Evolutionary conservation across 2,888 invertebrate species (phyloP).

Genomic region (Plagodis dolabraria): DNA sequence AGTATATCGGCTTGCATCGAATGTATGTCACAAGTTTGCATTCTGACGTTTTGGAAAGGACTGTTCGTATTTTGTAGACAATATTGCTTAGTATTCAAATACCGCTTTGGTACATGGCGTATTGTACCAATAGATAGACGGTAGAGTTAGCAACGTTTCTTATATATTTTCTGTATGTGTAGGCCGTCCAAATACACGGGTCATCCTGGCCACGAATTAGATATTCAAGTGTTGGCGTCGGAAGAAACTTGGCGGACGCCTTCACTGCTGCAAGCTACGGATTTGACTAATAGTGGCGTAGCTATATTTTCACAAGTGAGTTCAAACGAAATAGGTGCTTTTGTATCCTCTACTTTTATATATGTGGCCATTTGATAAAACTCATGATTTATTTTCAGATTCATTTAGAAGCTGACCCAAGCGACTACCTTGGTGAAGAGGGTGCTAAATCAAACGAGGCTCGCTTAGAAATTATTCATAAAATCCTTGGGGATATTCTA

Average conservation of each 20-base stretch:
- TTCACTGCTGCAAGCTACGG: constrained; percentile 89
- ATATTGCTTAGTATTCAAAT: too few relatives aligned
- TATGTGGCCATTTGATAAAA: not conserved
- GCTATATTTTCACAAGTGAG: constrained; percentile 92
- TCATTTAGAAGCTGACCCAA: constrained; percentile 92
- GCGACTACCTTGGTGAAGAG: constrained; percentile 76
- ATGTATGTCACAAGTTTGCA: too few relatives aligned
- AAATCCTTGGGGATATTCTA: constrained; percentile 89
- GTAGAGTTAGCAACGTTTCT: too few relatives aligned
- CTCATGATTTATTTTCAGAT: constrained; percentile 81
- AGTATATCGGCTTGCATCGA: too few relatives aligned
- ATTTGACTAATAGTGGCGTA: constrained; percentile 87
- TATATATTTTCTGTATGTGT: constrained; percentile 1
- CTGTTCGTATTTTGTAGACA: too few relatives aligned
- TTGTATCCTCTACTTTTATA: not conserved
- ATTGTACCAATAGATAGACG: too few relatives aligned
- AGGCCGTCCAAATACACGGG: constrained; percentile 84
- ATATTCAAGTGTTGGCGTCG: constrained; percentile 91
- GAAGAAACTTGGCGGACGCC: constrained; percentile 96
- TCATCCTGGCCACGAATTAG: constrained; percentile 87
- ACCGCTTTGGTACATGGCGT: too few relatives aligned
- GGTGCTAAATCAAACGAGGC: constrained; percentile 84
- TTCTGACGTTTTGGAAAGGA: too few relatives aligned
- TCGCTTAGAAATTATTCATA: constrained; percentile 91
- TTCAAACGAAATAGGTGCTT: not conserved